These are phyloP conservation scores for Anoplius nigerrimus DNA, from an alignment of 2,888 invertebrate species.

Conservation along the genomic window DNA sequence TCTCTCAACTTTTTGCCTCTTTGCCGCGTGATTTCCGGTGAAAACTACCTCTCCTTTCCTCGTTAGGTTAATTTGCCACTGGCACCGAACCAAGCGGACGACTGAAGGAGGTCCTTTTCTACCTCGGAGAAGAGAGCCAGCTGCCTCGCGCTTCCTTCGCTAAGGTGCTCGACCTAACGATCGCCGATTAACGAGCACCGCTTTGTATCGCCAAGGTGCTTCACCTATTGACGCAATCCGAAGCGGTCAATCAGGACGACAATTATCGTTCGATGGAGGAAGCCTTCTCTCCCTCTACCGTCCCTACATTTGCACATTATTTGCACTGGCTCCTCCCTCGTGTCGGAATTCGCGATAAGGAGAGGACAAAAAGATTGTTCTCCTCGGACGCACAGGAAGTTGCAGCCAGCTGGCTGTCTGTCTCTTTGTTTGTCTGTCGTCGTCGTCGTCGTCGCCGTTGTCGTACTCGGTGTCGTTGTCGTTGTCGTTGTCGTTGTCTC, in stretches of 20 bases:
- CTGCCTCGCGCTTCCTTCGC: conserved; percentile 39
- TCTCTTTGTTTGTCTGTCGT: not conserved
- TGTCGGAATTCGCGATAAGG: conserved; percentile 57
- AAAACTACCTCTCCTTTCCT: conserved; percentile 53
- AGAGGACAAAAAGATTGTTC: conserved; percentile 50
- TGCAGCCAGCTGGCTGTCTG: conserved; percentile 6
- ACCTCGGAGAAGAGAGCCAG: conserved; percentile 18
- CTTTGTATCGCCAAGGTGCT: conserved; percentile 27
- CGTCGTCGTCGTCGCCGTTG: too few relatives aligned
- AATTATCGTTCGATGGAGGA: conserved; percentile 49
- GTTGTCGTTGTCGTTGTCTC: too few relatives aligned
- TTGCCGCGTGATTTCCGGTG: conserved; percentile 45
- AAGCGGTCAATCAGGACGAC: conserved; percentile 41
- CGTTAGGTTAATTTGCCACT: conserved; percentile 64
- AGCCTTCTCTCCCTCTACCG: too few relatives aligned
- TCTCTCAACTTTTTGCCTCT: conserved; percentile 15
- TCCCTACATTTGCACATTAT: too few relatives aligned
- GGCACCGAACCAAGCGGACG: conserved; percentile 52
- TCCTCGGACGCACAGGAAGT: conserved; percentile 34
- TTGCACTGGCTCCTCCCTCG: too few relatives aligned
- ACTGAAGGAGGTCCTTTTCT: conserved; percentile 20
- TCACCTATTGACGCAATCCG: conserved; percentile 4
- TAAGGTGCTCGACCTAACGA: conserved; percentile 51
- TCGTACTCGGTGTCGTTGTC: too few relatives aligned
- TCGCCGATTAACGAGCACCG: conserved; percentile 35